A percentile compares a stretch with the other conserved stretches of the same genome.
Evolutionary conservation across 1,140 invertebrate genomes (phyloP).

Genomic region (Drosophila ohnishii): DNA sequence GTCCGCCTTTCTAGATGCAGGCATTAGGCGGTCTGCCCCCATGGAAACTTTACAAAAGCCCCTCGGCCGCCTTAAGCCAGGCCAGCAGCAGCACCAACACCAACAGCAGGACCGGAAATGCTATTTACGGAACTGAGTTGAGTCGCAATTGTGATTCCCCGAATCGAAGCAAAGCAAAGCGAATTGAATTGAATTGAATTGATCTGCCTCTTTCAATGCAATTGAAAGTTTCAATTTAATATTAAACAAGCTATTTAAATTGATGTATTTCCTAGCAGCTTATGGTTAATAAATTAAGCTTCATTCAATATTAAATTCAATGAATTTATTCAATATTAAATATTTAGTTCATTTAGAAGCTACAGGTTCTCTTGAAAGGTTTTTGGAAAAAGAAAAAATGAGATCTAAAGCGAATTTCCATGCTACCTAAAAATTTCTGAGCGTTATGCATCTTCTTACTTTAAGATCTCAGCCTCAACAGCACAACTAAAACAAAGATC

Average conservation of each 20-base stretch:
- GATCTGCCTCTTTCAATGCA: not conserved
- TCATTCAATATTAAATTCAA: no score
- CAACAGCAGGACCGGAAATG: slow-evolving; percentile 1
- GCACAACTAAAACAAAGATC: not conserved
- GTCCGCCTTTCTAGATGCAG: slow-evolving; percentile 1
- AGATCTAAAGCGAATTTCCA: no score
- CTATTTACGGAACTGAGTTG: slow-evolving; percentile 3
- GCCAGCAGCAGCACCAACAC: not conserved
- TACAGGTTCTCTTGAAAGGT: not conserved
- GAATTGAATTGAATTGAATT: not conserved
- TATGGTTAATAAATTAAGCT: no score
- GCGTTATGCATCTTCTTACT: not conserved
- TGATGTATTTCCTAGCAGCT: no score
- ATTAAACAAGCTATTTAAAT: not conserved
- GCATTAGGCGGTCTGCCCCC: slow-evolving; percentile 2
- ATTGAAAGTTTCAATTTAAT: not conserved
- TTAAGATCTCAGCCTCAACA: no score
- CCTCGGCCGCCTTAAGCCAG: not conserved
- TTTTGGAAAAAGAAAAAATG: no score
- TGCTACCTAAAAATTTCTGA: not conserved
- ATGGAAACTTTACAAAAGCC: slow-evolving; percentile 7
- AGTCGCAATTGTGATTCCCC: not conserved
- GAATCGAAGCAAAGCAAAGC: not conserved
- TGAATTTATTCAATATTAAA: no score
- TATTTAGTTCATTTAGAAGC: no score